These are phyloP conservation scores for Radopholus similis DNA, from an alignment of 1,140 invertebrate species.

Conservation along the genomic window DNA sequence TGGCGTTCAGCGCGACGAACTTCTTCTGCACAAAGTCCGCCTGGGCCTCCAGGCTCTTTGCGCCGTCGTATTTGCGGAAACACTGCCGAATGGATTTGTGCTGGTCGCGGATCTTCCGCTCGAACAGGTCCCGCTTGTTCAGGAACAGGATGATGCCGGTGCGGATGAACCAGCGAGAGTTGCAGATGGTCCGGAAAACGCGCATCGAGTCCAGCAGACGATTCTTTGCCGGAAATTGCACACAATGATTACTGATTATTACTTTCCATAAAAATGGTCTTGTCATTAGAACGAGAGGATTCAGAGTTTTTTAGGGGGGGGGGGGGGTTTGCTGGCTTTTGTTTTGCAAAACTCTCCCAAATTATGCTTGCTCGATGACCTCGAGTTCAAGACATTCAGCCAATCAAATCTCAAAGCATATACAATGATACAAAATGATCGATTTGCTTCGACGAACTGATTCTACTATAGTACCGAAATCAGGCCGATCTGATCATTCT, in stretches of 20 bases:
- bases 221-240: background rate
- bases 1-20: constrained; percentile 71
- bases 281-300: no score
- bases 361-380: no score
- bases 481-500: background rate
- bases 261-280: no score
- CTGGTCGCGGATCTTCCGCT: constrained; percentile 91
- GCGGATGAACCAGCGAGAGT: constrained; percentile 99
- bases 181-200: constrained; percentile 85
- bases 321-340: no score
- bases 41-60: constrained; percentile 72
- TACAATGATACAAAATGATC: background rate
- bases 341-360: no score
- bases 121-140: constrained; percentile 99
- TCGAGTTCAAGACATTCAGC: no score
- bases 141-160: constrained; percentile 98
- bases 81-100: constrained; percentile 84
- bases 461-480: background rate
- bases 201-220: constrained; percentile 19
- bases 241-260: background rate
- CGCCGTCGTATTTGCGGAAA: constrained; percentile 90
- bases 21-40: constrained; percentile 18
- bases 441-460: background rate
- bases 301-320: no score
- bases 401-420: background rate